Base-by-base conservation (phyloP, 2,797 vertebrate genomes). In the Malacoctenus gilli region DNA sequence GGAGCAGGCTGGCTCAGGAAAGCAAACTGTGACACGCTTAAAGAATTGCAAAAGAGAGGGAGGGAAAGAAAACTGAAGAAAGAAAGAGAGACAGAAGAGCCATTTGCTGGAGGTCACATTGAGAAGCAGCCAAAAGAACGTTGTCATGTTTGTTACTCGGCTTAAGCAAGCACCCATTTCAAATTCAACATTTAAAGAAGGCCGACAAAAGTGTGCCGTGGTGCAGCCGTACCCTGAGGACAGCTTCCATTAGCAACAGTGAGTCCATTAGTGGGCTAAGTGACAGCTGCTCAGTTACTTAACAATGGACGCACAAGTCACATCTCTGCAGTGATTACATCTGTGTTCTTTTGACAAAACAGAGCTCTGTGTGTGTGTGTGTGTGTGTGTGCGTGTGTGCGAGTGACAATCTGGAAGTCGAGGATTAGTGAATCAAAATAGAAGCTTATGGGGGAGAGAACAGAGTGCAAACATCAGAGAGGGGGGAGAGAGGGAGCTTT, bases 401-500 rank as follows among this genome's bases (percentile, higher is more conserved):
- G 65, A 20, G 48, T 15, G 40, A 48, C 32, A 28, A 49, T 65
- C 54, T 18, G 65, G 62, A 84, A 78, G 67, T 15, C 0, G 57
- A 57, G 75, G 75, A 88, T 87, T 85, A 85, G 50, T 48, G 47
- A 71, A 72, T 86, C 42, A 71, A 82, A 88, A 84, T 38, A 83
- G 67, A 77, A 75, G 76, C 76, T 80, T 76, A 79, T 63, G 51
- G 20, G 47, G 51, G 39, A 59, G 35, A 73, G 56, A 69, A 42
- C 51, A 63, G 55, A 77, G 44, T 4, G 13, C 41, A 67, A 70
- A 75, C 68, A 77, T 74, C 38, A 79, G 36, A 69, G 58, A 59
- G 42, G 74, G 69, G 79, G 42, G 36, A 69, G 58, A 59, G 42
- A 75, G 69, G 79, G 42, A 75, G 69, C 77, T 69, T 83, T 61